Percentiles rank a stretch among this genome's conserved stretches.
Conservation (phyloP, 2,113 vertebrate genomes). For the Ovis aries region ARS-UI_Ramb_v3.0 NC_056072.1:41351001-41351500, state of each 20-base stretch:
- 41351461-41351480: not conserved
- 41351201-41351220: too few species aligned
- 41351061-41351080: too few species aligned
- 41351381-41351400: not conserved
- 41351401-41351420: not conserved
- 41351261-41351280: not conserved
- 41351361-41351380: not conserved
- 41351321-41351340: not conserved
- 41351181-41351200: rapidly evolving
- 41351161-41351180: too few species aligned
- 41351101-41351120: too few species aligned
- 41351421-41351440: not conserved
- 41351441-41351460: not conserved
- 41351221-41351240: too few species aligned
- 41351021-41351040: too few species aligned
- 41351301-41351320: not conserved
- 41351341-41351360: not conserved
- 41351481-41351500: not conserved
- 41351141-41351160: too few species aligned
- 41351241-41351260: not conserved
- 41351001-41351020: too few species aligned
- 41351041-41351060: too few species aligned
- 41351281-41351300: not conserved
- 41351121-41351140: too few species aligned
- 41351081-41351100: too few species aligned